Evolutionary conservation across 2,797 vertebrate genomes (phyloP), one percentile per base, ranked within the genome.

Genomic region (Melanotaenia trifasciata): DNA sequence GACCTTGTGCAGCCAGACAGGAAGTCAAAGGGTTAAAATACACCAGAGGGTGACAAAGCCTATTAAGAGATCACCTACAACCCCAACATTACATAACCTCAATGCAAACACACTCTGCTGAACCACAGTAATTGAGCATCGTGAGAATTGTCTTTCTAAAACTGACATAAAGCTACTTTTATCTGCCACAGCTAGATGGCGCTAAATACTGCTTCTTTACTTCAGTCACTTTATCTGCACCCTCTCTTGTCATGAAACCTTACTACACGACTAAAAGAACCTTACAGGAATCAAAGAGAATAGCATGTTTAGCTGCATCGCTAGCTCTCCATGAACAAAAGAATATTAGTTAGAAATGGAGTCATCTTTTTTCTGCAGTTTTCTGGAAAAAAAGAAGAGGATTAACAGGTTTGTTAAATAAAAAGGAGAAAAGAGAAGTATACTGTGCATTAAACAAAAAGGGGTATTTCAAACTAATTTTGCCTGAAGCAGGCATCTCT

Each of bases 151-250:
- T 51, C 1, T 58, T 26, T 36, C 6, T 1, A 18, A 58, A 65
- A 53, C 20, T 16, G 24, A 28, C 58, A 58, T 10, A 5, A 53
- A 0, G 60, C 28, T 18, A 33, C 3, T 59, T 60, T 66, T 26
- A 53, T n/a, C 24, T 78, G 36, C 47, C n/a, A 18, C 70, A 72
- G 70, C 92, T 90, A 90, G 92, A 76, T 85, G 91, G 86, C 85
- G 72, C 84, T 58, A 83, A 60, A 47, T 3, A n/a, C 56, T 58
- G 2, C 66, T 63, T 72, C 28, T 66, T 20, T 14, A 13, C 3
- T 40, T 54, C 2, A 26, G 12, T 20, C 38, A 54, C 6, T 43
- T 58, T 18, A 35, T 47, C 16, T n/a, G 1, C 12, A 24, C 4
- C 11, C 13, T 1, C 3, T 16, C 51, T 59, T 69, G 35, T 47